Evolutionary conservation across 2,888 invertebrate genomes (phyloP).

Genomic region (Bugula neritina): DNA sequence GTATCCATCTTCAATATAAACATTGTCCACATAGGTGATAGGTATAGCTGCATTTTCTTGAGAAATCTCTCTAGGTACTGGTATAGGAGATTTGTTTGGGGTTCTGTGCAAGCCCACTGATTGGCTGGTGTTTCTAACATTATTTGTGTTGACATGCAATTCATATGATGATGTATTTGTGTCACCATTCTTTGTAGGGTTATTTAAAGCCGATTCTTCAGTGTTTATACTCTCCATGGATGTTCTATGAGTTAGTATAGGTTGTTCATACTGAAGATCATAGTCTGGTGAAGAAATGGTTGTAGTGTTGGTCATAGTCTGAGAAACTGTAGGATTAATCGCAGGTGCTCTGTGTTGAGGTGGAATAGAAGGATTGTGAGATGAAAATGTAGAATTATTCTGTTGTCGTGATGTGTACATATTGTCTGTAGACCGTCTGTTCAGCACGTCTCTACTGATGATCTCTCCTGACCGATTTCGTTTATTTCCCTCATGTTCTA

Average conservation of each 20-base stretch:
- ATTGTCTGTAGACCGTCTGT: not conserved
- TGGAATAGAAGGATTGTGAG: not conserved
- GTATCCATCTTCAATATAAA: not conserved
- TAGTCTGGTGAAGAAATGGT: not conserved
- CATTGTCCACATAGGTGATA: not conserved
- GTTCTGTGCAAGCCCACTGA: no score
- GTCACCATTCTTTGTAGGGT: not conserved
- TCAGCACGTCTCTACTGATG: no score
- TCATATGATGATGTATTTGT: not conserved
- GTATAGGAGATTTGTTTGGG: not conserved
- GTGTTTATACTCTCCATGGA: not conserved
- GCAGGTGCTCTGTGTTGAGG: not conserved
- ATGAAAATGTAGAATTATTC: not conserved
- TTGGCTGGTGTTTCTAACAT: not conserved
- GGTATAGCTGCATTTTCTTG: not conserved
- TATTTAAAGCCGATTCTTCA: not conserved
- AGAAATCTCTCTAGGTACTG: not conserved
- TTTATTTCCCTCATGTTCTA: no score
- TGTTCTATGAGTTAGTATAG: not conserved
- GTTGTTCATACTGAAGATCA: not conserved
- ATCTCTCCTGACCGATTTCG: no score
- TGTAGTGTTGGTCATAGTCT: not conserved
- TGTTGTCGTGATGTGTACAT: not conserved
- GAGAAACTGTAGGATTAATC: not conserved
- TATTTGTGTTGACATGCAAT: not conserved